A percentile compares a stretch with the other conserved stretches of the same genome.
Evolutionary conservation across 2,113 vertebrate genomes (phyloP).

Genomic region (Willisornis vidua): DNA sequence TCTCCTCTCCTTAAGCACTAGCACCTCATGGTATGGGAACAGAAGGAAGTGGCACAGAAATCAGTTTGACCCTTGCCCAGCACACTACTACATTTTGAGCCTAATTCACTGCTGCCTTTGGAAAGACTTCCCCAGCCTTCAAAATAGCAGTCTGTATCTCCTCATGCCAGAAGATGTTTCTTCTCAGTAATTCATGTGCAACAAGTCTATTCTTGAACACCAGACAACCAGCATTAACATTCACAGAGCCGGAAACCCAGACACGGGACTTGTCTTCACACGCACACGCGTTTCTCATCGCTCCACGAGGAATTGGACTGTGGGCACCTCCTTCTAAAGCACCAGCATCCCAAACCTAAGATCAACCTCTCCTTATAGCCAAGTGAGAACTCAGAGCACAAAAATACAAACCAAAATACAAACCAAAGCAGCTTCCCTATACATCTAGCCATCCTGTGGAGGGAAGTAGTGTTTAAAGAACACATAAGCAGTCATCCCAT

Average conservation of each 20-base stretch:
- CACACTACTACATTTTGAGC: neutral
- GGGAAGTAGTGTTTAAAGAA: neutral
- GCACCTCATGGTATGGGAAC: neutral
- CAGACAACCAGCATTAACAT: neutral
- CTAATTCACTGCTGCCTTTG: neutral
- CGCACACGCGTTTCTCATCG: neutral
- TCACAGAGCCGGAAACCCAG: neutral
- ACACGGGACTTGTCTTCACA: neutral
- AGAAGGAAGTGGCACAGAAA: neutral
- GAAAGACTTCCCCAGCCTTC: neutral
- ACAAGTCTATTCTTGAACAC: neutral
- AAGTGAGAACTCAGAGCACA: neutral
- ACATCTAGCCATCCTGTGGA: neutral
- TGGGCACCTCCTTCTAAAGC: neutral
- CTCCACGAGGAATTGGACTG: fast-evolving
- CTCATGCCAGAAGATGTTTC: neutral
- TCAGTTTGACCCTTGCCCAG: neutral
- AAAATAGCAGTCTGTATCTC: neutral
- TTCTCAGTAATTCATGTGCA: neutral
- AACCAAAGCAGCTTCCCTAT: neutral
- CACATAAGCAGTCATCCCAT: neutral
- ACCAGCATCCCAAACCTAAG: neutral
- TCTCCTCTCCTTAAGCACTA: neutral
- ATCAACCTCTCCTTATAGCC: neutral
- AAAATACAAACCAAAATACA: neutral